Evolutionary conservation across 2,888 invertebrate species (phyloP).

Genomic region (Drosophila meridionalis): DNA sequence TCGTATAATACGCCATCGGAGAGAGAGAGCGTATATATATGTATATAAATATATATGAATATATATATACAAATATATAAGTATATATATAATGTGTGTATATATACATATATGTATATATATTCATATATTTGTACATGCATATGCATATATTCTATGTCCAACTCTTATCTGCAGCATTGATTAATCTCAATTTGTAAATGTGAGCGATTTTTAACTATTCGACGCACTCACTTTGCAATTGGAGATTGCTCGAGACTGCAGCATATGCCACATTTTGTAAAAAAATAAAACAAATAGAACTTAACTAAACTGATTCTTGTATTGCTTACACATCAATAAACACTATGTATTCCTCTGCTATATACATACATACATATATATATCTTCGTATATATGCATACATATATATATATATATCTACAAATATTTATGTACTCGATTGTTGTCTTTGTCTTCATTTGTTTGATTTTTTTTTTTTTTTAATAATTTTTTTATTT

Average conservation of each 20-base stretch:
- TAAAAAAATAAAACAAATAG: slow-evolving; percentile 26
- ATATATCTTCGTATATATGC: slow-evolving; percentile 20
- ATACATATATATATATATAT: slow-evolving; percentile 10
- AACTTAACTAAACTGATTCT: neutral
- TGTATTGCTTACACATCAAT: slow-evolving; percentile 2
- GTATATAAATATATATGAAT: neutral
- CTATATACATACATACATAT: slow-evolving; percentile 23
- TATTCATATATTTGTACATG: neutral
- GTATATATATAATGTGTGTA: neutral
- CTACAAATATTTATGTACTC: slow-evolving; percentile 16
- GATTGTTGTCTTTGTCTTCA: neutral
- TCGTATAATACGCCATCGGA: slow-evolving; percentile 38
- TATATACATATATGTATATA: neutral
- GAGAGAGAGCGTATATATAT: neutral
- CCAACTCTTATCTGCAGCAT: slow-evolving; percentile 85
- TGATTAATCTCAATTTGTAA: slow-evolving; percentile 99
- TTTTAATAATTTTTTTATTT: neutral
- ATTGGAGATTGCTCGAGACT: slow-evolving; percentile 85
- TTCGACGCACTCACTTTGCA: slow-evolving; percentile 85
- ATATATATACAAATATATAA: neutral
- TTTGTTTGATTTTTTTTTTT: neutral
- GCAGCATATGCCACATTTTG: slow-evolving; percentile 77
- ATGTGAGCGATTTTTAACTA: slow-evolving; percentile 90
- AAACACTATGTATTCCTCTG: slow-evolving; percentile 2
- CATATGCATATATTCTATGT: slow-evolving; percentile 9